phyloP scores from a whole-genome alignment of 2,888 invertebrate genomes.

The Agonopterix subpropinquella region DNA sequence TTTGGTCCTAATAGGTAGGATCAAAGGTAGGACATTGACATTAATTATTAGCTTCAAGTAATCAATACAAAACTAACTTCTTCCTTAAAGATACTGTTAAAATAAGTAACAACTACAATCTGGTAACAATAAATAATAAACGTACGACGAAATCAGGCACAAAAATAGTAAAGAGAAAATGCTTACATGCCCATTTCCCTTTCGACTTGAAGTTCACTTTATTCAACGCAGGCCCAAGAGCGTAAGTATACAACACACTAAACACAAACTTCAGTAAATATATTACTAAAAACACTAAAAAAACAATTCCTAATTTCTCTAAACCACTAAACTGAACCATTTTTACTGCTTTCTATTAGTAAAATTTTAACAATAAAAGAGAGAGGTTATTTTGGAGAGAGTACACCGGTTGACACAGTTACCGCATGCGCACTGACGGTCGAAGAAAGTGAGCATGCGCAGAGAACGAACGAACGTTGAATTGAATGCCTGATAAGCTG shows the following conservation, averaged over 20 bases:
- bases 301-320: slow-evolving; percentile 65
- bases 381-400: slow-evolving; percentile 45
- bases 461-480: slow-evolving; percentile 21
- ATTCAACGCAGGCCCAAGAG: slow-evolving; percentile 74
- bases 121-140: too few relatives aligned
- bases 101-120: too few relatives aligned
- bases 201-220: slow-evolving; percentile 79
- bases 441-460: slow-evolving; percentile 65
- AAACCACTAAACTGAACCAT: slow-evolving; percentile 41
- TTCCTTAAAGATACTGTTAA: too few relatives aligned
- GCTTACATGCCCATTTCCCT: slow-evolving; percentile 90
- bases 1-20: too few relatives aligned
- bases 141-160: too few relatives aligned
- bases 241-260: slow-evolving; percentile 42
- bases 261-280: slow-evolving; percentile 33
- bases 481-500: slow-evolving; percentile 9
- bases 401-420: slow-evolving; percentile 49
- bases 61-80: too few relatives aligned
- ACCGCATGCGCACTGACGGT: slow-evolving; percentile 61
- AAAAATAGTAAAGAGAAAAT: background rate
- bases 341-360: slow-evolving; percentile 18
- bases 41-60: too few relatives aligned
- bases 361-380: slow-evolving; percentile 11
- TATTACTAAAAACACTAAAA: slow-evolving; percentile 45
- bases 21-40: too few relatives aligned